Evolutionary conservation across 2,797 vertebrate genomes (phyloP).

Genomic region (Chelmon rostratus): DNA sequence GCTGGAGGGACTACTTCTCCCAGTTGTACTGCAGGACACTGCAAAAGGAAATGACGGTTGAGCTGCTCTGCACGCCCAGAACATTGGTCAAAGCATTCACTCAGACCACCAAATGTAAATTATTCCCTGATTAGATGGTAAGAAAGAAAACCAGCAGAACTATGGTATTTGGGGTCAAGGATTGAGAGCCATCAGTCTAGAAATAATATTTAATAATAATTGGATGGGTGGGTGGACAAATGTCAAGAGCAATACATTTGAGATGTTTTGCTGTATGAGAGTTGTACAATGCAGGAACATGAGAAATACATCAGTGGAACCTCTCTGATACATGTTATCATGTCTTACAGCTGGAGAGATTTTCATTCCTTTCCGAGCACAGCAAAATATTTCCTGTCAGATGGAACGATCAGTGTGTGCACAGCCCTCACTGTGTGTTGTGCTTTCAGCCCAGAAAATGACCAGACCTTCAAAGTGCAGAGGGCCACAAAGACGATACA

Average conservation of each 20-base stretch:
- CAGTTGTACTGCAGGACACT: constrained; percentile 2
- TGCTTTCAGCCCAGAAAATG: constrained; percentile 64
- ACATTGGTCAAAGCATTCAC: constrained; percentile 1
- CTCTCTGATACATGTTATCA: constrained; percentile 23
- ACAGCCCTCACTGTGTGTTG: constrained; percentile 22
- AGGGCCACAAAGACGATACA: constrained; percentile 46
- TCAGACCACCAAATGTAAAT: constrained; percentile 8
- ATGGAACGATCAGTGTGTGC: constrained; percentile 27
- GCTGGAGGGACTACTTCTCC: background rate
- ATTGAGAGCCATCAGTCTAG: background rate
- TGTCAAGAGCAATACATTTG: background rate
- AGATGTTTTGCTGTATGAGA: constrained; percentile 22
- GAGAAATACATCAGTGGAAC: constrained; percentile 30
- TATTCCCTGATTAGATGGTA: background rate
- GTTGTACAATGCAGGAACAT: background rate
- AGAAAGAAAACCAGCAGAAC: background rate
- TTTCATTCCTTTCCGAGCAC: constrained; percentile 23
- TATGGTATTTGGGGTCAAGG: constrained; percentile 9
- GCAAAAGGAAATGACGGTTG: constrained; percentile 5
- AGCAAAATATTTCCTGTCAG: constrained; percentile 20
- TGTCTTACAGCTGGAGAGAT: background rate
- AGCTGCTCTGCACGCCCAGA: background rate
- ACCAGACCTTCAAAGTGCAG: constrained; percentile 73
- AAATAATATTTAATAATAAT: no score
- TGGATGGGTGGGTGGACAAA: background rate